These are phyloP conservation scores for cat (Felis catus) DNA, from an alignment of 2,113 vertebrate species.

Conservation along the genomic window DNA sequence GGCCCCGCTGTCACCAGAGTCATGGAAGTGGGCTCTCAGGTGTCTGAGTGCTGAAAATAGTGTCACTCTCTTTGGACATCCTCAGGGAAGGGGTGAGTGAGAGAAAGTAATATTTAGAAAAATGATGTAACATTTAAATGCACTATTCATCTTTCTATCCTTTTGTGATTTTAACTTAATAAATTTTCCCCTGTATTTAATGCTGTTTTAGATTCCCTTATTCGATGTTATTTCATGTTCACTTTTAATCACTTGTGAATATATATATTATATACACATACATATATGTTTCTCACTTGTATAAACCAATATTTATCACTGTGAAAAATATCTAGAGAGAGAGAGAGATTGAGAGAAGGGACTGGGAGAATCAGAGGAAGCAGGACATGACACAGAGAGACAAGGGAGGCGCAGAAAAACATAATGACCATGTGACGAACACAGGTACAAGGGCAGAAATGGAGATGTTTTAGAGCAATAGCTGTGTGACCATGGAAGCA, in stretches of 20 bases:
- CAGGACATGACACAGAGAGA: neutral
- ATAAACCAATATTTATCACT: neutral
- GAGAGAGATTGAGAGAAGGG: neutral
- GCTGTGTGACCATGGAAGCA: neutral
- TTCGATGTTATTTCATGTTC: neutral
- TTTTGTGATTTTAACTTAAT: neutral
- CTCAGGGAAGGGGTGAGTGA: neutral
- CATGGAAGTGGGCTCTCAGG: neutral
- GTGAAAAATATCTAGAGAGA: neutral
- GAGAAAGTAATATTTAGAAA: neutral
- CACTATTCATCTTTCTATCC: neutral
- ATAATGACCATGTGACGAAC: neutral
- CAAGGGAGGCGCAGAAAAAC: neutral
- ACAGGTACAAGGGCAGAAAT: neutral
- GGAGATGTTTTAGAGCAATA: neutral
- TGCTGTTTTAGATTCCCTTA: neutral
- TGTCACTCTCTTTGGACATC: neutral
- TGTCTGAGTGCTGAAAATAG: neutral
- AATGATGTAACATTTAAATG: neutral
- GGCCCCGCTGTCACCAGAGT: neutral
- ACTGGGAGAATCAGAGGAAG: neutral
- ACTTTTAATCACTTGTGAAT: neutral
- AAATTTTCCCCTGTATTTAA: neutral
- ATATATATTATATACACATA: neutral
- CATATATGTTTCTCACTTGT: neutral